Evolutionary conservation across 2,888 invertebrate genomes (phyloP).

Genomic region (Pedicia rivosa): DNA sequence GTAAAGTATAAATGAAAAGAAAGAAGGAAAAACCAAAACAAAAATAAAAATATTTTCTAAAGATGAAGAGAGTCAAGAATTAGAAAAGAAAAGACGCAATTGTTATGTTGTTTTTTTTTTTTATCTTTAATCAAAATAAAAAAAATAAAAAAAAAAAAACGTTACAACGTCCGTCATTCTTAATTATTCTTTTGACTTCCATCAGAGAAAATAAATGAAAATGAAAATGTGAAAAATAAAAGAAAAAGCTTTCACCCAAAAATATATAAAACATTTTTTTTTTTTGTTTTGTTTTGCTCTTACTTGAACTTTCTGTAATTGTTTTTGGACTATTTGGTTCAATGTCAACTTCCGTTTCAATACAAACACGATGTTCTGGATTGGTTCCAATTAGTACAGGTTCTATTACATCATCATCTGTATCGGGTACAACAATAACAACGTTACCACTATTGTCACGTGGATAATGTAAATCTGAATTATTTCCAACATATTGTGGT

Average conservation of each 20-base stretch:
- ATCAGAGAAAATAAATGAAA: not conserved
- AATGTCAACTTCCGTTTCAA: slow-evolving; percentile 19
- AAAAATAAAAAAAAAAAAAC: no score
- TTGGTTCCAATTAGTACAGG: slow-evolving; percentile 14
- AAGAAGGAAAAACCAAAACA: no score
- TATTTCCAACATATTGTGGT: slow-evolving; percentile 24
- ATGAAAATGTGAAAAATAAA: not conserved
- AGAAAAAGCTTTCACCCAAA: no score
- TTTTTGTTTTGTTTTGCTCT: slow-evolving; percentile 12
- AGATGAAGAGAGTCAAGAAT: no score
- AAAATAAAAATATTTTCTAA: no score
- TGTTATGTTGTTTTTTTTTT: no score
- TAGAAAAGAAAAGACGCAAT: no score
- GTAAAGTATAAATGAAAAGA: no score
- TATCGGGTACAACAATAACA: slow-evolving; percentile 36
- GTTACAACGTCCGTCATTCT: no score
- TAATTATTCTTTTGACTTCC: no score
- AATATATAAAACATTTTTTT: no score
- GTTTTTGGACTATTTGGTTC: slow-evolving; percentile 39
- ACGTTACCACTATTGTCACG: slow-evolving; percentile 29
- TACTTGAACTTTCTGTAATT: slow-evolving; percentile 49
- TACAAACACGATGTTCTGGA: slow-evolving; percentile 14
- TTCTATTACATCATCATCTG: slow-evolving; percentile 23
- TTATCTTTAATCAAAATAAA: no score
- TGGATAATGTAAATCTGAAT: slow-evolving; percentile 14